Percentiles rank a stretch among this genome's conserved stretches.
Conservation (phyloP, 1,140 invertebrate genomes). For the Zelostemma sp. region DNA sequence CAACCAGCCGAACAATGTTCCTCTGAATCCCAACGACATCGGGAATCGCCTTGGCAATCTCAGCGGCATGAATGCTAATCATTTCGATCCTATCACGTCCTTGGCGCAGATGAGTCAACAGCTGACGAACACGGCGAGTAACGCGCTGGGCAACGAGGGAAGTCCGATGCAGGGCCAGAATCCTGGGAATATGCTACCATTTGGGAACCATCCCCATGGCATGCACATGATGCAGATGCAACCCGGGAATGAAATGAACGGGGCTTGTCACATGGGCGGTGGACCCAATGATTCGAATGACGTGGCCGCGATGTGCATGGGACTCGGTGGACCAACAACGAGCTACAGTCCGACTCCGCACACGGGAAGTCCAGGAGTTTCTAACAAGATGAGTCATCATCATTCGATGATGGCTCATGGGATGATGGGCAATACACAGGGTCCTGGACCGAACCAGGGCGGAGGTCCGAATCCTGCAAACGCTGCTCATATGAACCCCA, state of each 20-base stretch:
- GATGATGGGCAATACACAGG: constrained; percentile 66
- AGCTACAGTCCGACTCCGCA: constrained; percentile 67
- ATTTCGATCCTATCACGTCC: constrained; percentile 93
- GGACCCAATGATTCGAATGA: constrained; percentile 70
- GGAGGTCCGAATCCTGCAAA: constrained; percentile 18
- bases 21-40: constrained; percentile 84
- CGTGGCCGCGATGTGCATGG: constrained; percentile 71
- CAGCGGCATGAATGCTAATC: constrained; percentile 73
- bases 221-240: constrained; percentile 73
- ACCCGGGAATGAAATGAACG: constrained; percentile 65
- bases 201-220: constrained; percentile 62
- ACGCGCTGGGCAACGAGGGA: constrained; percentile 67
- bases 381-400: constrained; percentile 64
- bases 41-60: constrained; percentile 69
- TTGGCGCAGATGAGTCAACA: constrained; percentile 95
- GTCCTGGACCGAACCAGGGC: constrained; percentile 39
- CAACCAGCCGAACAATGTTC: constrained; percentile 80
- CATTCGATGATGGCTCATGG: constrained; percentile 65
- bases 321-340: constrained; percentile 66
- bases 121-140: constrained; percentile 81
- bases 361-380: constrained; percentile 63
- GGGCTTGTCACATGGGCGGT: constrained; percentile 65
- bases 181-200: constrained; percentile 68
- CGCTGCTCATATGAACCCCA: constrained; percentile 30
- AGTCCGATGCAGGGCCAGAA: constrained; percentile 68